Evolutionary conservation across 2,113 vertebrate species (phyloP).

Genomic region (Notothenia coriiceps): DNA sequence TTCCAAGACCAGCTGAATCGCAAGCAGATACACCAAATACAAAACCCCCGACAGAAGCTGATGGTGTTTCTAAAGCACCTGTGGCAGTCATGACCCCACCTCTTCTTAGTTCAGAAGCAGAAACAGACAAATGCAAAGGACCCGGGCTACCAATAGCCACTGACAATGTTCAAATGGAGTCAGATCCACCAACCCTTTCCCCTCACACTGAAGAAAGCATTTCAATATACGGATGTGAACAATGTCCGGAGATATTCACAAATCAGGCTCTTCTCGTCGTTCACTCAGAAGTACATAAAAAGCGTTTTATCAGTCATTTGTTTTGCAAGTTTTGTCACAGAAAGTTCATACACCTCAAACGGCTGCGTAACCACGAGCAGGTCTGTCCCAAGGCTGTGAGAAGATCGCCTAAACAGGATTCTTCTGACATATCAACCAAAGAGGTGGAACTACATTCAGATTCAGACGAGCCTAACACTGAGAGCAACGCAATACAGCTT

Average conservation of each 20-base stretch:
- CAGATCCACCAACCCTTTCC: constrained; percentile 77
- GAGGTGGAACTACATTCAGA: constrained; percentile 41
- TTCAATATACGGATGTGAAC: constrained; percentile 86
- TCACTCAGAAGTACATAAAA: constrained; percentile 90
- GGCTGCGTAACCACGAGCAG: constrained; percentile 92
- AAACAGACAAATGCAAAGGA: constrained; percentile 55
- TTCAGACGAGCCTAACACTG: neutral
- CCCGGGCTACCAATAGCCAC: constrained; percentile 40
- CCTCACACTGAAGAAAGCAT: constrained; percentile 72
- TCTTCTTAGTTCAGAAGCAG: constrained; percentile 61
- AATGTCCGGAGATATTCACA: constrained; percentile 89
- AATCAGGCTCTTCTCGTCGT: constrained; percentile 85
- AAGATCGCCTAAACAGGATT: constrained; percentile 68
- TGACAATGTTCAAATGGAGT: constrained; percentile 65
- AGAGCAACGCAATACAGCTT: constrained; percentile 30
- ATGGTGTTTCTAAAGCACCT: constrained; percentile 33
- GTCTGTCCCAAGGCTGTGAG: constrained; percentile 80
- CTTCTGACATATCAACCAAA: constrained; percentile 44
- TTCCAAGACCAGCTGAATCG: constrained; percentile 56
- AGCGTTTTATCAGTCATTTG: constrained; percentile 87
- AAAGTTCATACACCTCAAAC: constrained; percentile 91
- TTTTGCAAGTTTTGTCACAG: constrained; percentile 93
- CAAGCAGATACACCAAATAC: constrained; percentile 53
- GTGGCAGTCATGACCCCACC: constrained; percentile 51
- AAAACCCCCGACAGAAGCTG: constrained; percentile 44